Base-by-base conservation (phyloP, 2,113 vertebrate genomes). In the Megaceryle maxima region DNA sequence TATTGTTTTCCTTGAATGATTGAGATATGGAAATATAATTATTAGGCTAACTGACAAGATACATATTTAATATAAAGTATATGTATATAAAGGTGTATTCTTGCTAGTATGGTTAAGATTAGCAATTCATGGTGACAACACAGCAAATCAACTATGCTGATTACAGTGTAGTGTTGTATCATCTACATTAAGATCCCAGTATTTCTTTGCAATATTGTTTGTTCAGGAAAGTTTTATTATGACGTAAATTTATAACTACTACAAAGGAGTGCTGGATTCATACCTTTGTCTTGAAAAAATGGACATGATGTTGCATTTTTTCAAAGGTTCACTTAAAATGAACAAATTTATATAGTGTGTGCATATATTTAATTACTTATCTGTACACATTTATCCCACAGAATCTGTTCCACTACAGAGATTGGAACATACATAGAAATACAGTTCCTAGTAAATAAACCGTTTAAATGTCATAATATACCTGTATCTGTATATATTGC, bases 11-110 rank as follows among this genome's bases (percentile, higher is more conserved):
- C 46, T 62, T 81, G 60, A 83, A 64, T 68, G 86, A 39, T 53
- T 83, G 83, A 93, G 83, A 92, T 80, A 68, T 24, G 56, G 87
- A 94, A 92, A 67, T 82, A 72, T 25, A 90, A 85, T 83, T 88
- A 81, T 84, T 87, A 59, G 2, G 10, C 11, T 91, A 85, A 72
- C 22, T 59, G 29, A 77, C 51, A n/a, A 87, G 69, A 88, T 67
- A 55, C 26, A 9, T 90, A 93, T 92, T 94, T 94, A 91, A 96
- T 91, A 88, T 79, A 87, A 88, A 90, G 26, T 95, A 50, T 96
- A 66, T 97, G 83, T 96, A 90, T 94, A 81, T 96, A 93, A 83
- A 81, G 85, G 76, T 68, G 53, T 88, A 64, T 90, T 90, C 79
- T 89, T 95, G 53, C 56, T 92, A 4, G 25, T 72, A 35, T 35